Evolutionary conservation across 2,113 vertebrate species (phyloP).

Genomic region (Sorex fumeus): DNA sequence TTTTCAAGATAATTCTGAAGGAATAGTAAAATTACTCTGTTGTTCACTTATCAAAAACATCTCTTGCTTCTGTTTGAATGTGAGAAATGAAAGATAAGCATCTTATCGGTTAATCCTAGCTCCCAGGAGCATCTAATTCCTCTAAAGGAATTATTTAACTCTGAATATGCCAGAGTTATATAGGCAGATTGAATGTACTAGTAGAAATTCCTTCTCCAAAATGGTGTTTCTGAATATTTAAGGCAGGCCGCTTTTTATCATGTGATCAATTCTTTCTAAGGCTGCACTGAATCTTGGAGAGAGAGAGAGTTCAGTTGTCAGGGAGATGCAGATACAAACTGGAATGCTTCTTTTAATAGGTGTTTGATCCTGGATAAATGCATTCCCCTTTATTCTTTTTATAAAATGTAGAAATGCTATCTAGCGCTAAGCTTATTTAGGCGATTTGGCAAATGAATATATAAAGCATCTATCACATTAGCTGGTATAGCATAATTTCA

Average conservation of each 20-base stretch:
- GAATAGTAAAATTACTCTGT: slow-evolving; percentile 39
- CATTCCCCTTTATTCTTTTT: background rate
- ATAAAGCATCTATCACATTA: background rate
- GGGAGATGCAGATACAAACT: background rate
- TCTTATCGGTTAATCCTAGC: slow-evolving; percentile 69
- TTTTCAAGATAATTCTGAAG: slow-evolving; percentile 69
- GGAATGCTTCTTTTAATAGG: background rate
- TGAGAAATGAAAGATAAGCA: slow-evolving; percentile 79
- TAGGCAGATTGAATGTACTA: background rate
- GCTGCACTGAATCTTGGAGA: background rate
- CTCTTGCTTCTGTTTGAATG: slow-evolving; percentile 75
- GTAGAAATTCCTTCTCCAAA: background rate
- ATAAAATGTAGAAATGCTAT: background rate
- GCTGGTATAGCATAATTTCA: background rate
- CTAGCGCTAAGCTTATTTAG: background rate
- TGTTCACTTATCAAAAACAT: slow-evolving; percentile 83
- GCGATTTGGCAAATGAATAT: slow-evolving; percentile 18
- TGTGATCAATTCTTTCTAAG: background rate
- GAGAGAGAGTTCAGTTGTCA: background rate
- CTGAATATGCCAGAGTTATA: slow-evolving; percentile 17
- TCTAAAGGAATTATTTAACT: slow-evolving; percentile 81
- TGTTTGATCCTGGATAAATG: slow-evolving; percentile 26
- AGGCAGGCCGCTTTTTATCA: background rate
- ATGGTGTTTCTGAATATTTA: background rate
- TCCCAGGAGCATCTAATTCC: slow-evolving; percentile 75